A percentile compares a stretch with the other conserved stretches of the same genome.
Evolutionary conservation across 2,113 vertebrate genomes (phyloP).

Genomic region (Phodopus roborovskii): DNA sequence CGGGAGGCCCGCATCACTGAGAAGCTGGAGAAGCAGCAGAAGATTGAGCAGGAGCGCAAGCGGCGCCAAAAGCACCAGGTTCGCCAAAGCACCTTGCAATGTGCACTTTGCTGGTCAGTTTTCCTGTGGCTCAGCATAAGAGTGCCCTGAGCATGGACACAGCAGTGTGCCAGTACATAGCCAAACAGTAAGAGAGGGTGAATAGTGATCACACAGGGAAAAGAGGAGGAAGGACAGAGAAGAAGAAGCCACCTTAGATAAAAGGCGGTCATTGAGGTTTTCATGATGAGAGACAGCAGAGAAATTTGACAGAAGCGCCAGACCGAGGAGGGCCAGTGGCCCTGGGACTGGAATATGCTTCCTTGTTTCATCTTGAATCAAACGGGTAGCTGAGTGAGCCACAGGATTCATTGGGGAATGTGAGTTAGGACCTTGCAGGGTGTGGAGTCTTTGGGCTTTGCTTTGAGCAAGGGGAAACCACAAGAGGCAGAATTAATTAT

Average conservation of each 20-base stretch:
- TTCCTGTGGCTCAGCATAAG: neutral
- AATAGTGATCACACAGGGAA: neutral
- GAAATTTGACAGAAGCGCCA: neutral
- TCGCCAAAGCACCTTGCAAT: neutral
- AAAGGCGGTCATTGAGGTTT: neutral
- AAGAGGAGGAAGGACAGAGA: too few relatives aligned
- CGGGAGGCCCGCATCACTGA: conserved; percentile 97
- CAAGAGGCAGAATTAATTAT: neutral
- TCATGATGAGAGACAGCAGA: neutral
- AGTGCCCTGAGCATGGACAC: neutral
- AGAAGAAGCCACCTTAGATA: neutral
- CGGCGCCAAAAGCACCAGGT: conserved; percentile 98
- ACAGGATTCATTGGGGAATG: neutral
- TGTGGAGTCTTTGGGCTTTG: neutral
- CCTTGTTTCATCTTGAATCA: neutral
- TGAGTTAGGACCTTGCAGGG: neutral
- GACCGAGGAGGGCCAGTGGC: neutral
- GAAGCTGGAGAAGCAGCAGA: conserved; percentile 99
- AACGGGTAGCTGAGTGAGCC: neutral
- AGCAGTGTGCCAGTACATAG: neutral
- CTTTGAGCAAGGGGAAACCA: neutral
- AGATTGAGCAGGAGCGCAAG: conserved; percentile 98
- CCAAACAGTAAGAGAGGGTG: neutral
- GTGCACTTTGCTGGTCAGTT: neutral
- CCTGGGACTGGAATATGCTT: neutral